phyloP scores from a whole-genome alignment of 2,888 invertebrate genomes.

The Aproaerema taeniolella region DNA sequence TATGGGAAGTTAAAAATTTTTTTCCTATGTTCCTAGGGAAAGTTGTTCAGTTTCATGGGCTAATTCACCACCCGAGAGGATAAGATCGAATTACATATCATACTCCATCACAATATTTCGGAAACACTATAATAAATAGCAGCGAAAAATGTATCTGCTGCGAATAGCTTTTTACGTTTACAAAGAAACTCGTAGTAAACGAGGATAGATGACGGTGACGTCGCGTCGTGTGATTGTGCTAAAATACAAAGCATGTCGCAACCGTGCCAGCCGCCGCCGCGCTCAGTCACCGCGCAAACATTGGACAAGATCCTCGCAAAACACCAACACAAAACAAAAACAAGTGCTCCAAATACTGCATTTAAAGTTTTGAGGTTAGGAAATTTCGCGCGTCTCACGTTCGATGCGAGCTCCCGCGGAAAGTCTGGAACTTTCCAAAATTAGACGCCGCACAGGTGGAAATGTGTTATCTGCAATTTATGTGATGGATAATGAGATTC shows the following conservation, averaged over 20 bases:
- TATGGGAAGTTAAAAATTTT: too few species aligned
- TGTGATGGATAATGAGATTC: background rate
- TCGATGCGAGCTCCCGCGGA: conserved; percentile 23
- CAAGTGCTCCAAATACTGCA: conserved; percentile 18
- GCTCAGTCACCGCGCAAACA: conserved; percentile 53
- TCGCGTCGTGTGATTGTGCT: conserved; percentile 37
- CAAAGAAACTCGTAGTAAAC: conserved; percentile 1
- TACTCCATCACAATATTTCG: too few species aligned
- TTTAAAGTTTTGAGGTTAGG: conserved; percentile 24
- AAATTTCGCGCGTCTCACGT: conserved; percentile 24
- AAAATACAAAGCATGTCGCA: conserved; percentile 45
- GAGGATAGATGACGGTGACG: conserved; percentile 33
- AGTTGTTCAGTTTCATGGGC: too few species aligned
- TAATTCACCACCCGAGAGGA: too few species aligned
- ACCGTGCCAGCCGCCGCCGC: conserved; percentile 50
- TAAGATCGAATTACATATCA: too few species aligned
- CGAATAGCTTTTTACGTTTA: too few species aligned
- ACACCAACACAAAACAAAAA: conserved; percentile 25
- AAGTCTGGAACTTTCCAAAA: conserved; percentile 35
- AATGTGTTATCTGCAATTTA: conserved; percentile 12
- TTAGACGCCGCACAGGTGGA: conserved; percentile 22
- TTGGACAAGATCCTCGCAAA: conserved; percentile 42
- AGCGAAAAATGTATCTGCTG: too few species aligned
- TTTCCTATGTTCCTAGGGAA: too few species aligned
- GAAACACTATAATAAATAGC: too few species aligned